A percentile compares a stretch with the other conserved stretches of the same genome.
Evolutionary conservation across 2,113 vertebrate genomes (phyloP).

Genomic region (Oncorhynchus keta): DNA sequence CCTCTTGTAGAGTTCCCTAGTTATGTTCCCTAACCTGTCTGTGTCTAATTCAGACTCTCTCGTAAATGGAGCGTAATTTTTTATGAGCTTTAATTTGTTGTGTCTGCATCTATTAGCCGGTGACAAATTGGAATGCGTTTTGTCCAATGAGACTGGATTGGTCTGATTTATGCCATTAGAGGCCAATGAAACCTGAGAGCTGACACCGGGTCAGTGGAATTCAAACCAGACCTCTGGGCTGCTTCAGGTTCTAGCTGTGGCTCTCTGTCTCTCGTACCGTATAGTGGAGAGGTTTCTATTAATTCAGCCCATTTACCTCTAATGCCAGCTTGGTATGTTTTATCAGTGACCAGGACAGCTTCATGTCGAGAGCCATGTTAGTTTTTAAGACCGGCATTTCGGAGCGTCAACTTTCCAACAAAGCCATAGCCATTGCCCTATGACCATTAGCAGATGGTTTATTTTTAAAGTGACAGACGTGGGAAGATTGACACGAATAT

Average conservation of each 20-base stretch:
- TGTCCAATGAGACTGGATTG: slow-evolving; percentile 25
- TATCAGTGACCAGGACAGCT: slow-evolving; percentile 23
- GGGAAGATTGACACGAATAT: neutral
- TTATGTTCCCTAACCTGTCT: slow-evolving; percentile 37
- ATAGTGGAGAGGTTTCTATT: slow-evolving; percentile 18
- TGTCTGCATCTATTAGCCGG: slow-evolving; percentile 41
- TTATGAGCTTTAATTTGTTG: slow-evolving; percentile 43
- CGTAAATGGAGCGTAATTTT: slow-evolving; percentile 29
- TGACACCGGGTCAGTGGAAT: slow-evolving; percentile 1
- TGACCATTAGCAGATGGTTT: neutral
- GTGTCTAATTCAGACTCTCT: slow-evolving; percentile 23
- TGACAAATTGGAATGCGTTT: slow-evolving; percentile 22
- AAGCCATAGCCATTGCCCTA: neutral
- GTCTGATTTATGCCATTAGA: slow-evolving; percentile 38
- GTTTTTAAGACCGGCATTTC: neutral
- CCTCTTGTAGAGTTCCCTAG: neutral
- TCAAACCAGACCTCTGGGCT: slow-evolving; percentile 3
- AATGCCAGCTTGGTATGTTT: slow-evolving; percentile 12
- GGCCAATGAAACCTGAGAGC: slow-evolving; percentile 11
- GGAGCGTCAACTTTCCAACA: neutral
- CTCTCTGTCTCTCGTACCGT: neutral
- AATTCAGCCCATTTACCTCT: slow-evolving; percentile 19
- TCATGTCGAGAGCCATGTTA: slow-evolving; percentile 7
- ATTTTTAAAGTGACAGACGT: neutral
- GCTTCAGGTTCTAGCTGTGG: neutral